Evolutionary conservation across 2,888 invertebrate genomes (phyloP).

Genomic region (Leptopterna dolabrata): DNA sequence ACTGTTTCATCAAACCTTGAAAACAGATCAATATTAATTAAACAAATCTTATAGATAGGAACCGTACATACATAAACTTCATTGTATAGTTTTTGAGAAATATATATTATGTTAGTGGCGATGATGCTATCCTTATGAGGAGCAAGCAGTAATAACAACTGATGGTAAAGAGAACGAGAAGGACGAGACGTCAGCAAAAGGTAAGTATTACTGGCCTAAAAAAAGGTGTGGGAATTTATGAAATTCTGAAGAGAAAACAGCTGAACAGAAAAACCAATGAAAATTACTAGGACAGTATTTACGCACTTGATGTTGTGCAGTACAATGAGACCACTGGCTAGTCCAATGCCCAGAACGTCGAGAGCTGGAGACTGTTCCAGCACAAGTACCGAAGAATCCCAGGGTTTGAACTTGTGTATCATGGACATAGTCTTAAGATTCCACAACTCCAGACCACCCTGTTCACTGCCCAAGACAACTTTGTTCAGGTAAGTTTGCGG

Average conservation of each 20-base stretch:
- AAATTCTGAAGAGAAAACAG: too few relatives aligned
- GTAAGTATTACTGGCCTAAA: too few relatives aligned
- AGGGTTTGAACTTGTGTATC: conserved; percentile 82
- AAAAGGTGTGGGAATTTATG: too few relatives aligned
- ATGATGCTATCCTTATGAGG: too few relatives aligned
- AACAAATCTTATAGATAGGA: neutral
- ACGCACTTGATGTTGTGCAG: conserved; percentile 84
- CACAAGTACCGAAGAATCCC: conserved; percentile 78
- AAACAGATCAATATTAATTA: neutral
- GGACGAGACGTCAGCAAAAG: too few relatives aligned
- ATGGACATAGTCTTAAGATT: conserved; percentile 84
- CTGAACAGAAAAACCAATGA: too few relatives aligned
- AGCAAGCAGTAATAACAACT: too few relatives aligned
- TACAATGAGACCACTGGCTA: conserved; percentile 83
- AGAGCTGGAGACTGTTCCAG: conserved; percentile 91
- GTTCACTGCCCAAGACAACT: conserved; percentile 81
- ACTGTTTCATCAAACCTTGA: conserved; percentile 75
- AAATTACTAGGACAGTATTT: too few relatives aligned
- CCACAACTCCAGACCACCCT: conserved; percentile 89
- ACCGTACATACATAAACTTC: neutral
- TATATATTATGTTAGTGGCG: neutral
- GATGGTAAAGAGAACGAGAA: too few relatives aligned
- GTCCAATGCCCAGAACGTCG: conserved; percentile 90
- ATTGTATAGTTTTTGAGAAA: neutral
- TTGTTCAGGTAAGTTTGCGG: conserved; percentile 94